A percentile compares a stretch with the other conserved stretches of the same genome.
Evolutionary conservation across 2,113 vertebrate genomes (phyloP).

Genomic region (Taurulus bubalis): DNA sequence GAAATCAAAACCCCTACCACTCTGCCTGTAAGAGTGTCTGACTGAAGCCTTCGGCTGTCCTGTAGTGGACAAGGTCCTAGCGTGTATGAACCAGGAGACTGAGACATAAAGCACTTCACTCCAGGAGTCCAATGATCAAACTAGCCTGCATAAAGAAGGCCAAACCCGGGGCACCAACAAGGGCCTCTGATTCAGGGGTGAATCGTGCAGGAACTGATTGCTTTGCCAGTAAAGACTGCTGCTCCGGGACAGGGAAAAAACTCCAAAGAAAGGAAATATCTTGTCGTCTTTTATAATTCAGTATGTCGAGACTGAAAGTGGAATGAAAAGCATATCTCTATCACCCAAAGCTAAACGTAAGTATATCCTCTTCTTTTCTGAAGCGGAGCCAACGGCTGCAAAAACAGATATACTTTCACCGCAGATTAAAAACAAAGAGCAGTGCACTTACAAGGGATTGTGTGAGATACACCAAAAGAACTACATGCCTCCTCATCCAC

Average conservation of each 20-base stretch:
- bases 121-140: slow-evolving; percentile 35
- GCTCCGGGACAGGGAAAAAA: slow-evolving; percentile 17
- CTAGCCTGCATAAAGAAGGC: slow-evolving; percentile 6
- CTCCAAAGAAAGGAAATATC: slow-evolving; percentile 21
- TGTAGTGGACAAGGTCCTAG: slow-evolving; percentile 31
- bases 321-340: slow-evolving; percentile 58
- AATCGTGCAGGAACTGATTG: slow-evolving; percentile 46
- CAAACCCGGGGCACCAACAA: slow-evolving; percentile 2
- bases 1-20: slow-evolving; percentile 28
- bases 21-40: slow-evolving; percentile 16
- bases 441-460: slow-evolving; percentile 58
- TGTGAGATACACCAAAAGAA: slow-evolving; percentile 48
- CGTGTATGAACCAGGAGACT: slow-evolving; percentile 28
- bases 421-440: slow-evolving; percentile 59
- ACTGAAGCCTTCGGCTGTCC: slow-evolving; percentile 20
- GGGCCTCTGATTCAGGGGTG: slow-evolving; percentile 27
- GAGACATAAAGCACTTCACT: slow-evolving; percentile 34
- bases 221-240: slow-evolving; percentile 39
- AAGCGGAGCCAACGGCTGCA: slow-evolving; percentile 47
- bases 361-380: slow-evolving; percentile 47
- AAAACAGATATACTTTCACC: slow-evolving; percentile 42
- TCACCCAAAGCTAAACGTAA: slow-evolving; percentile 54
- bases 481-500: slow-evolving; percentile 37
- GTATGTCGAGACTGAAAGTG: slow-evolving; percentile 26
- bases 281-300: slow-evolving; percentile 42